phyloP scores from a whole-genome alignment of 37 sponge, comb jelly and placozoan species.

The Cliona cf. orientalis region DNA sequence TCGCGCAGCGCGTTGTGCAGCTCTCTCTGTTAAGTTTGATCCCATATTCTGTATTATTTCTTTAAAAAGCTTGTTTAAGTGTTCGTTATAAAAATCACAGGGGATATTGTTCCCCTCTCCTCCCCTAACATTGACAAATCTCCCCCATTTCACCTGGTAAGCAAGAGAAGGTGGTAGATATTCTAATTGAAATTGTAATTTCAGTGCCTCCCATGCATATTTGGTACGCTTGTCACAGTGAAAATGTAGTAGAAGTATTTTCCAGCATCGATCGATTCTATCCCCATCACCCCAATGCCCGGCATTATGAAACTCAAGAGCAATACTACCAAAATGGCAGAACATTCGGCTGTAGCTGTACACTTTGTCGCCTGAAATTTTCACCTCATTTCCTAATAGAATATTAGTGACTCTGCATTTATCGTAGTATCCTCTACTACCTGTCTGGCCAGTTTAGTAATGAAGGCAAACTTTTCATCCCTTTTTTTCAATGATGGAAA shows the following conservation, averaged over 20 bases:
- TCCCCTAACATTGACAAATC: slow-evolving; percentile 11
- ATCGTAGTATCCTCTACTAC: no score
- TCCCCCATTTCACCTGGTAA: slow-evolving; percentile 3
- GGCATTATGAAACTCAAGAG: neutral
- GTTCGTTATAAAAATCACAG: neutral
- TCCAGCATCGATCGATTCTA: slow-evolving; percentile 24
- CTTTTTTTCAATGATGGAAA: no score
- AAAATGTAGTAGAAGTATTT: slow-evolving; percentile 20
- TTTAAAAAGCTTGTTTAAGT: neutral
- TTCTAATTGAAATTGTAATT: neutral
- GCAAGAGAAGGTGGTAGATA: neutral
- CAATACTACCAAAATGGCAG: no score
- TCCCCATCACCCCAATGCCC: slow-evolving; percentile 26
- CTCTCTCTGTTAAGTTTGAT: slow-evolving; percentile 9
- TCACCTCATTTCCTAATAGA: no score
- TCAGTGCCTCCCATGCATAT: slow-evolving; percentile 24
- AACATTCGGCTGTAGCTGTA: no score
- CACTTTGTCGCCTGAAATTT: no score
- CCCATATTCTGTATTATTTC: neutral
- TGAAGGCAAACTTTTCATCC: no score
- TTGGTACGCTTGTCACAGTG: neutral
- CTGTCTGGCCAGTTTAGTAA: no score
- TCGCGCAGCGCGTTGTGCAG: slow-evolving; percentile 16
- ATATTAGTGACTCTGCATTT: no score
- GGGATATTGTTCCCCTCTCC: slow-evolving; percentile 19